Conservation (phyloP, 2,113 vertebrate species). For the Coregonus clupeaformis region DNA sequence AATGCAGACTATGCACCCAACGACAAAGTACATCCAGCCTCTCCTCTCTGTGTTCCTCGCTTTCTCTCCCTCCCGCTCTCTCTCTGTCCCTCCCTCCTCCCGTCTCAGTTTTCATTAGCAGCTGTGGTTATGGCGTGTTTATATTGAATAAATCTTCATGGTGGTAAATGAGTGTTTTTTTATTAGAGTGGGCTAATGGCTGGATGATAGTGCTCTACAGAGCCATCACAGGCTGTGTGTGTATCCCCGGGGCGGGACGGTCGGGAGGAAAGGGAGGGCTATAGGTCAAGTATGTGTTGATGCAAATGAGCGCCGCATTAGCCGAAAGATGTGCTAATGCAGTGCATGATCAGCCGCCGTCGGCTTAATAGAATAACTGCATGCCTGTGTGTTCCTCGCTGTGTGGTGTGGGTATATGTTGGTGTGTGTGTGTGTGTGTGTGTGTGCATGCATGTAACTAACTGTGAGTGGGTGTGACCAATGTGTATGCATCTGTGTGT, state of each 20-base stretch:
- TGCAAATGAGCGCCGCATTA: constrained; percentile 76
- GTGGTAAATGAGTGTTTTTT: constrained; percentile 62
- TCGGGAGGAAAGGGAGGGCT: constrained; percentile 45
- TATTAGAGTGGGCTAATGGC: constrained; percentile 74
- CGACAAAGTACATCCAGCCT: no score
- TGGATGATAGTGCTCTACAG: constrained; percentile 67
- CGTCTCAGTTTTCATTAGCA: constrained; percentile 43
- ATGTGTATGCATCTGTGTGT: constrained; percentile 18
- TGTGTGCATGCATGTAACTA: not conserved
- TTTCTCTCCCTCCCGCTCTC: constrained; percentile 6
- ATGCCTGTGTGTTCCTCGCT: constrained; percentile 1
- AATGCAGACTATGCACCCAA: no score
- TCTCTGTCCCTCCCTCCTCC: not conserved
- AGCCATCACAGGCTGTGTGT: constrained; percentile 58
- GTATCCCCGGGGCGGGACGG: constrained; percentile 48
- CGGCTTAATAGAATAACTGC: constrained; percentile 48
- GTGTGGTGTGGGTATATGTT: constrained; percentile 9
- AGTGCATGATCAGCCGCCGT: constrained; percentile 35
- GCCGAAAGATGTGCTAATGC: constrained; percentile 54
- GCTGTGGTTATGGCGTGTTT: constrained; percentile 52
- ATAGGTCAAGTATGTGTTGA: constrained; percentile 77
- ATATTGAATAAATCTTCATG: constrained; percentile 75
- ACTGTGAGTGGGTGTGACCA: constrained; percentile 18
- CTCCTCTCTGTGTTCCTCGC: not conserved
- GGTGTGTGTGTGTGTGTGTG: not conserved